These are phyloP conservation scores for Agonum fuliginosum DNA, from an alignment of 2,888 invertebrate genomes.

Conservation along the genomic window DNA sequence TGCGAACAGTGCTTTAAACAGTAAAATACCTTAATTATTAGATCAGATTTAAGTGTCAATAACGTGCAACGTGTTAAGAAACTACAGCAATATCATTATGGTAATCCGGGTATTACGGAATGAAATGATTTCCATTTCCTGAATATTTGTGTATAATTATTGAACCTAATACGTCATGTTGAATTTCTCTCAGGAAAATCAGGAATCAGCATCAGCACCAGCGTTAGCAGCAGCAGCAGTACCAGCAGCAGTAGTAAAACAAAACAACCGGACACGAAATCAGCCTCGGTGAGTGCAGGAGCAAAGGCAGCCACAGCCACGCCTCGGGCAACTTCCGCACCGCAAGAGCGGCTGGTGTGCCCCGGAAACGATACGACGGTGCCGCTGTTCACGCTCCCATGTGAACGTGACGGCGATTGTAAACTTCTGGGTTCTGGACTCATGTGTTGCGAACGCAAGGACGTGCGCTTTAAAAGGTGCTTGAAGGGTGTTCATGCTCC, in stretches of 20 bases:
- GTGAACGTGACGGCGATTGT: slow-evolving; percentile 75
- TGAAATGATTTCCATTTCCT: neutral
- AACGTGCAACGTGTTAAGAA: too few species aligned
- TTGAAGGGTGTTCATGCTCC: slow-evolving; percentile 76
- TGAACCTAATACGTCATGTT: too few species aligned
- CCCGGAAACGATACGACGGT: slow-evolving; percentile 63
- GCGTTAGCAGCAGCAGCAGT: neutral
- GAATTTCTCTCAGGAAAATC: neutral
- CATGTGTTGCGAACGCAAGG: slow-evolving; percentile 75
- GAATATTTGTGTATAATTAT: neutral
- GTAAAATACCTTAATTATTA: too few species aligned
- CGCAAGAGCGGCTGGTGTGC: slow-evolving; percentile 62
- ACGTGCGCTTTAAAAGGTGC: slow-evolving; percentile 69
- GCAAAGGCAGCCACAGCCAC: neutral
- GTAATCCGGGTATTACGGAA: too few species aligned
- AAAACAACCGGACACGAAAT: neutral
- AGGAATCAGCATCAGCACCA: neutral
- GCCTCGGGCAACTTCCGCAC: neutral
- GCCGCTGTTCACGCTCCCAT: slow-evolving; percentile 75
- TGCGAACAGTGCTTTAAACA: too few species aligned
- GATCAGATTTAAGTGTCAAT: too few species aligned
- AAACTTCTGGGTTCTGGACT: slow-evolving; percentile 74
- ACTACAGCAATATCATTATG: too few species aligned
- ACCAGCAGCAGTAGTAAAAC: slow-evolving; percentile 3
- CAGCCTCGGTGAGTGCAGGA: neutral